Evolutionary conservation across 2,797 vertebrate genomes (phyloP).

Genomic region (Trachops cirrhosus): DNA sequence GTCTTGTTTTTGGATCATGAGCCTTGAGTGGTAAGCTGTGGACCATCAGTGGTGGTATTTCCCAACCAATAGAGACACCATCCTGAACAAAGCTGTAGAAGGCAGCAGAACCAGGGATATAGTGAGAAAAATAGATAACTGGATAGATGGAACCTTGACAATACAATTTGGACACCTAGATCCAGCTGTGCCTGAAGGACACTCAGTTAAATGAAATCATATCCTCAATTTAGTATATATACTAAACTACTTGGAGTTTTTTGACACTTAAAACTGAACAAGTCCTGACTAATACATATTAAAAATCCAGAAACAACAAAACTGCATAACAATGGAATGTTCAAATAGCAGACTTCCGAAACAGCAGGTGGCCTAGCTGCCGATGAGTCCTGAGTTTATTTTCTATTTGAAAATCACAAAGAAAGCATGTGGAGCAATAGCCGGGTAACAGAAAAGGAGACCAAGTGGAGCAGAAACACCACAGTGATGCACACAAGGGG

Average conservation of each 20-base stretch:
- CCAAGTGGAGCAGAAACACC: neutral
- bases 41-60: neutral
- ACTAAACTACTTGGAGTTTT: neutral
- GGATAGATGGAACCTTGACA: neutral
- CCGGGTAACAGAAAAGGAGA: neutral
- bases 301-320: neutral
- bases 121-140: neutral
- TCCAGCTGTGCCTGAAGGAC: neutral
- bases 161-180: neutral
- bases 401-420: neutral
- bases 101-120: neutral
- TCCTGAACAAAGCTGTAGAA: neutral
- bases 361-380: neutral
- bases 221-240: neutral
- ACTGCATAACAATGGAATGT: neutral
- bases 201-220: neutral
- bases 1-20: neutral
- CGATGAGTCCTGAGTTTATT: neutral
- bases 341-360: neutral
- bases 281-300: neutral
- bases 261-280: neutral
- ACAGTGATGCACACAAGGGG: neutral
- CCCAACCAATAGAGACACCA: neutral
- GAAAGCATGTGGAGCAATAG: neutral
- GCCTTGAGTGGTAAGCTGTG: neutral